A percentile compares a stretch with the other conserved stretches of the same genome.
These are phyloP conservation scores for Ips typographus DNA, from an alignment of 1,140 invertebrate genomes.

Conservation along the genomic window DNA sequence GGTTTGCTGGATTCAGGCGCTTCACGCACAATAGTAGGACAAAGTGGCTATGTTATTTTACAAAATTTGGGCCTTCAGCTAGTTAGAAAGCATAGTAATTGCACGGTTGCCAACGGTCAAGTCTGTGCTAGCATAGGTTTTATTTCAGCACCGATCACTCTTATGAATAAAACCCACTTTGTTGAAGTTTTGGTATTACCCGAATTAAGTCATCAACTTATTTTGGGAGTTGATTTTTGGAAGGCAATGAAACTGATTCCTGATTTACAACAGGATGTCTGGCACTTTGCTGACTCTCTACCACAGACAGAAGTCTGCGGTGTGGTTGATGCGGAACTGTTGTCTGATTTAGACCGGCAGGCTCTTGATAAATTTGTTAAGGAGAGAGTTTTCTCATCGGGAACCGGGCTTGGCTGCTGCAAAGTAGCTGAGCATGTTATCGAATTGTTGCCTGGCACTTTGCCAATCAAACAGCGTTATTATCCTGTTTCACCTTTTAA, in stretches of 20 bases:
- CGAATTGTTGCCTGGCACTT: too few relatives aligned
- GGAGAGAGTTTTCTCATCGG: neutral
- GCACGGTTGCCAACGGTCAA: slow-evolving; percentile 33
- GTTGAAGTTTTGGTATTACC: slow-evolving; percentile 48
- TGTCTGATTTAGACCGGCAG: neutral
- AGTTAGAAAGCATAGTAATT: slow-evolving; percentile 19
- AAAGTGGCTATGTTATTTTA: too few relatives aligned
- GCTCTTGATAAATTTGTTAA: neutral
- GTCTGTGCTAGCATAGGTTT: slow-evolving; percentile 34
- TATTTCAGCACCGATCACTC: slow-evolving; percentile 40
- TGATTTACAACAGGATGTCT: slow-evolving; percentile 1
- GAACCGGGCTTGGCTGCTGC: too few relatives aligned
- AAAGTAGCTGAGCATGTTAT: too few relatives aligned
- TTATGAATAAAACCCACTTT: slow-evolving; percentile 43
- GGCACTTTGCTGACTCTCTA: slow-evolving; percentile 1
- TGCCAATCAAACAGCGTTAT: too few relatives aligned
- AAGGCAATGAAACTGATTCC: neutral
- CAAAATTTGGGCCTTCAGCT: too few relatives aligned
- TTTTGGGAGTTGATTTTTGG: neutral
- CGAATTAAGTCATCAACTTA: slow-evolving; percentile 42
- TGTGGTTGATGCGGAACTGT: neutral
- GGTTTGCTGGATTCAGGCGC: too few relatives aligned
- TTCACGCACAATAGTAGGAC: too few relatives aligned
- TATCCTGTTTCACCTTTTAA: too few relatives aligned
- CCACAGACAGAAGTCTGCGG: slow-evolving; percentile 3